Conservation (phyloP, 1,140 invertebrate genomes). For the Zaprionus ornatus region DNA sequence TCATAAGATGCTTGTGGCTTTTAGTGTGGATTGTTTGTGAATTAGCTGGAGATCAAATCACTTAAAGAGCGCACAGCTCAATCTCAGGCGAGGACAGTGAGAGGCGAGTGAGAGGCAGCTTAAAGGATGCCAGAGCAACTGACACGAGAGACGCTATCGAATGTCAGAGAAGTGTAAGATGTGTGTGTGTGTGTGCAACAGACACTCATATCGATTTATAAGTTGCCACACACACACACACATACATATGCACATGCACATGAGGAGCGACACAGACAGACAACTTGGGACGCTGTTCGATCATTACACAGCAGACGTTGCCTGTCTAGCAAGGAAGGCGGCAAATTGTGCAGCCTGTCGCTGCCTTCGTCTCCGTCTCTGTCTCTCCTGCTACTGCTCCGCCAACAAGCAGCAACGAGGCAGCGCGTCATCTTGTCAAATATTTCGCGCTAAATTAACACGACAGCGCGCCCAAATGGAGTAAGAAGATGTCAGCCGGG, state of each 20-base stretch:
- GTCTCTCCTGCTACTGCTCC: neutral
- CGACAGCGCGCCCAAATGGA: conserved; percentile 79
- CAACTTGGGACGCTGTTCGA: conserved; percentile 44
- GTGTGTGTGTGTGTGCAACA: conserved; percentile 46
- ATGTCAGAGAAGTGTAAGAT: conserved; percentile 48
- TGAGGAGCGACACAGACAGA: conserved; percentile 18
- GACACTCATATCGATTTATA: conserved; percentile 71
- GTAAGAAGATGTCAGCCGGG: conserved; percentile 68
- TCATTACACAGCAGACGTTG: conserved; percentile 54
- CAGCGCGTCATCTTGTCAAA: conserved; percentile 79
- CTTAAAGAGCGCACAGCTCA: conserved; percentile 67
- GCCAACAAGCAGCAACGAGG: conserved; percentile 34
- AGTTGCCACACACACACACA: conserved; percentile 54
- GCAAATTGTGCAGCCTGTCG: conserved; percentile 10
- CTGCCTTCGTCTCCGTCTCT: neutral
- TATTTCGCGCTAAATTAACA: conserved; percentile 81
- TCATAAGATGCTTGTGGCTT: conserved; percentile 44
- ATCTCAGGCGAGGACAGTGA: conserved; percentile 30
- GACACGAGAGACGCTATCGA: conserved; percentile 56
- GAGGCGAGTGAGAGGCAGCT: conserved; percentile 19
- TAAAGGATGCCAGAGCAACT: conserved; percentile 45
- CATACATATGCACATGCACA: conserved; percentile 13
- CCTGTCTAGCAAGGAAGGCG: conserved; percentile 27
- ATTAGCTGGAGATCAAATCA: conserved; percentile 72
- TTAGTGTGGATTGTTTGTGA: conserved; percentile 56